Percentiles rank a stretch among this genome's conserved stretches.
These are phyloP conservation scores for Psilopsiagon aurifrons DNA, from an alignment of 2,113 vertebrate genomes.

Conservation along the genomic window DNA sequence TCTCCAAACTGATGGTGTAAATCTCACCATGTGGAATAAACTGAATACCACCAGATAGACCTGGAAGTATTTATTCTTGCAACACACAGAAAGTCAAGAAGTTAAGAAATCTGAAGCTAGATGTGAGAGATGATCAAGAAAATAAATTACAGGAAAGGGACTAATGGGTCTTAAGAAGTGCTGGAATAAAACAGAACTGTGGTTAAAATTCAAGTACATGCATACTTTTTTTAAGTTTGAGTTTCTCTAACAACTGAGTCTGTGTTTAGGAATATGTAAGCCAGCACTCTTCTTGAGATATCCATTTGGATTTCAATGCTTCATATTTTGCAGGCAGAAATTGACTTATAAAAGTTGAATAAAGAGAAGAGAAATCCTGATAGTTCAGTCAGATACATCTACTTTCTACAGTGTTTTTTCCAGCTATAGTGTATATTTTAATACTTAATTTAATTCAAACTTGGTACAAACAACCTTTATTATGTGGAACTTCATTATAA, in stretches of 20 bases:
- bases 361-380: neutral
- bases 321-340: neutral
- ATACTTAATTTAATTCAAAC: neutral
- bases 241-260: neutral
- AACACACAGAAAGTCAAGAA: neutral
- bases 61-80: neutral
- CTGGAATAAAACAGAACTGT: neutral
- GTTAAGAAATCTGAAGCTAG: neutral
- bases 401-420: neutral
- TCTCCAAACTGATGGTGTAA: neutral
- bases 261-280: neutral
- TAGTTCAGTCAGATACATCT: neutral
- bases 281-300: neutral
- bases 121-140: neutral
- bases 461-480: neutral
- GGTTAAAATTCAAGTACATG: neutral
- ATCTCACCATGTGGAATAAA: neutral
- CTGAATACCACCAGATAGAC: neutral
- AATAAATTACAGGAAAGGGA: neutral
- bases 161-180: neutral
- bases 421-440: neutral
- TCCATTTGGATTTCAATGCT: neutral
- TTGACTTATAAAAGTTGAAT: neutral
- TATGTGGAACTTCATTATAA: neutral
- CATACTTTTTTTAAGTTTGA: neutral